These are phyloP conservation scores for Athalia rosae DNA, from an alignment of 2,888 invertebrate species.

Conservation along the genomic window DNA sequence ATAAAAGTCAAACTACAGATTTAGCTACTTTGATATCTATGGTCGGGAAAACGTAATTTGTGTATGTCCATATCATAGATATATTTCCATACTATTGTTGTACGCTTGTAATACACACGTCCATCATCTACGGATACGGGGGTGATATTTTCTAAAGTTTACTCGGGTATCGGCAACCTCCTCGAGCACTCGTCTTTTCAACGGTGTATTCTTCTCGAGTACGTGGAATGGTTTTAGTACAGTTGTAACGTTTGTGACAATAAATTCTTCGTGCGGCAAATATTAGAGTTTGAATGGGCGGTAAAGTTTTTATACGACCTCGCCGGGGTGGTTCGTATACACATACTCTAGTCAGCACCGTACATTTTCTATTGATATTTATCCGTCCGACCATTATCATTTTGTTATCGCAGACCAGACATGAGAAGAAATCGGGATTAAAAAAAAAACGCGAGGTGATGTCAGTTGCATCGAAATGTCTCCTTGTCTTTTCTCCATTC, in stretches of 20 bases:
- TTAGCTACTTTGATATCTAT: too few relatives aligned
- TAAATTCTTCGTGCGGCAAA: constrained; percentile 40
- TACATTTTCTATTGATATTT: constrained; percentile 1
- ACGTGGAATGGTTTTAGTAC: neutral
- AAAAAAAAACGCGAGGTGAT: neutral
- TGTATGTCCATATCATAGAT: too few relatives aligned
- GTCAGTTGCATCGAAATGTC: neutral
- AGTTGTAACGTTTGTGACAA: neutral
- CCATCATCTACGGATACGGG: too few relatives aligned
- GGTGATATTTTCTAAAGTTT: neutral
- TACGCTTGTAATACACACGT: too few relatives aligned
- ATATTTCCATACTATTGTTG: too few relatives aligned
- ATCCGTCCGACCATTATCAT: neutral
- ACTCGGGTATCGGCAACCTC: constrained; percentile 1
- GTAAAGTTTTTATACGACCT: constrained; percentile 16
- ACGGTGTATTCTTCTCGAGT: constrained; percentile 1
- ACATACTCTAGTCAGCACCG: neutral
- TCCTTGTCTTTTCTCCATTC: too few relatives aligned
- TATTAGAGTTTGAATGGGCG: constrained; percentile 19
- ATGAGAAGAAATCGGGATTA: neutral
- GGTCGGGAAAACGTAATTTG: too few relatives aligned
- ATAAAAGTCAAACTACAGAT: too few relatives aligned
- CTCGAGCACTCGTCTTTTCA: neutral
- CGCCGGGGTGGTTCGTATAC: neutral
- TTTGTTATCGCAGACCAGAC: neutral